Evolutionary conservation across 2,888 invertebrate genomes (phyloP).

Genomic region (Azorinus chamasolen): DNA sequence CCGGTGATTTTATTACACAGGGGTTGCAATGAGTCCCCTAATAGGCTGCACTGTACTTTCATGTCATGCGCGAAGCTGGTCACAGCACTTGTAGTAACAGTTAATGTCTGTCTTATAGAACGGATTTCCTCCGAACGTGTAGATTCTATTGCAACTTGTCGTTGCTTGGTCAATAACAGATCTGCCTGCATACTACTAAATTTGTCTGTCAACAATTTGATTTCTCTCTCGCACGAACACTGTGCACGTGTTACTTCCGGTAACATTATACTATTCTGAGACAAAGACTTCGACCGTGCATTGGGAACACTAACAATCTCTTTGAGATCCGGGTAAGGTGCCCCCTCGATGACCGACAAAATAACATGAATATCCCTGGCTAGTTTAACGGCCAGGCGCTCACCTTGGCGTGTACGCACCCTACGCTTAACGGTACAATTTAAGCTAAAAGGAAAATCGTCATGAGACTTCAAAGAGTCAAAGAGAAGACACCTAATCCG

Average conservation of each 20-base stretch:
- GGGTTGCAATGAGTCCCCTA: too few relatives aligned
- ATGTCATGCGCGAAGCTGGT: not conserved
- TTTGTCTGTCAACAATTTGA: not conserved
- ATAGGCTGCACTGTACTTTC: not conserved
- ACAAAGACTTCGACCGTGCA: not conserved
- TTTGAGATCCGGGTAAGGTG: slow-evolving; percentile 3
- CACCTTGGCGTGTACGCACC: slow-evolving; percentile 3
- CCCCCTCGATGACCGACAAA: slow-evolving; percentile 3
- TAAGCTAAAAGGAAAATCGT: slow-evolving; percentile 1
- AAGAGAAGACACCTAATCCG: slow-evolving; percentile 1
- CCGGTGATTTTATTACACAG: too few relatives aligned
- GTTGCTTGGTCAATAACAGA: slow-evolving; percentile 4
- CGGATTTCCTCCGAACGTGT: not conserved
- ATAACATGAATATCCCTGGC: slow-evolving; percentile 2
- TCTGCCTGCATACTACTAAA: slow-evolving; percentile 8
- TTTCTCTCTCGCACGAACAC: not conserved
- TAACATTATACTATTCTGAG: not conserved
- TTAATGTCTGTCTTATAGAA: slow-evolving; percentile 1
- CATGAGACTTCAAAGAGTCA: slow-evolving; percentile 6
- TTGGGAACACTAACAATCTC: slow-evolving; percentile 9
- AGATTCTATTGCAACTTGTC: slow-evolving; percentile 6
- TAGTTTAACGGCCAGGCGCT: slow-evolving; percentile 6
- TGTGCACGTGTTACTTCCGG: not conserved
- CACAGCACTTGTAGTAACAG: not conserved
- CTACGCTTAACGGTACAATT: not conserved